Base-by-base conservation (phyloP, 2,888 invertebrate species). In the Rhopalosiphum nymphaeae region DNA sequence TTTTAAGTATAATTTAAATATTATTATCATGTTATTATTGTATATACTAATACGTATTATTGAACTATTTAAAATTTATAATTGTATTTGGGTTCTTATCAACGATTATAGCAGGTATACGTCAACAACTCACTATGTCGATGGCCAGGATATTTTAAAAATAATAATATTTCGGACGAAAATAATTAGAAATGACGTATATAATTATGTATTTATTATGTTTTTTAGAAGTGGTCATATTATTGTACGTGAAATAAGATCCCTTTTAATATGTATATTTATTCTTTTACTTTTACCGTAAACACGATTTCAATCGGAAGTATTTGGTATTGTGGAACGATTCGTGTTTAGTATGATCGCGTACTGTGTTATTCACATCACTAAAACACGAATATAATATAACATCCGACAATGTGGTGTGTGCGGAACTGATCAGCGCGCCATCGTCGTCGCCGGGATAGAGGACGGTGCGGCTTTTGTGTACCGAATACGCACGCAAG, bases 391-490 rank as follows among this genome's bases (percentile, higher is more conserved):
- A 78, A 25, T 36, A 53, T 53, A 36, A 16, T 21, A 78, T 36
- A n/a, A 16, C 16, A 78, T 78, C 16, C 36, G 21, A 36, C 36
- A 86, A 44, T 86, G 46, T 86, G 46, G 29, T 25, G 7, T 36
- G 91, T 57, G 85, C 57, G 85, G 85, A 91, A 85, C 91, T 56
- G 85, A 91, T 53, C 53, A 21, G 85, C n/a, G 85, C n/a, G 49
- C 56, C 21, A 29, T 25, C 29, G 36, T 78, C 78, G 21, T 21
- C 36, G 36, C 3, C 78, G 3, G 21, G 36, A 49, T 36, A 90
- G 46, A 49, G 57, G 56, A 26, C 21, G 4, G 29, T n/a, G 44
- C 9, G 53, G 53, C 56, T 85, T 91, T 84, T 85, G 78, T 91
- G 49, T 29, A 29, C 5, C 44, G 11, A 29, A 36, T 16, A 42